These are phyloP conservation scores for Labeo rohita DNA, from an alignment of 2,113 vertebrate species.

Conservation along the genomic window DNA sequence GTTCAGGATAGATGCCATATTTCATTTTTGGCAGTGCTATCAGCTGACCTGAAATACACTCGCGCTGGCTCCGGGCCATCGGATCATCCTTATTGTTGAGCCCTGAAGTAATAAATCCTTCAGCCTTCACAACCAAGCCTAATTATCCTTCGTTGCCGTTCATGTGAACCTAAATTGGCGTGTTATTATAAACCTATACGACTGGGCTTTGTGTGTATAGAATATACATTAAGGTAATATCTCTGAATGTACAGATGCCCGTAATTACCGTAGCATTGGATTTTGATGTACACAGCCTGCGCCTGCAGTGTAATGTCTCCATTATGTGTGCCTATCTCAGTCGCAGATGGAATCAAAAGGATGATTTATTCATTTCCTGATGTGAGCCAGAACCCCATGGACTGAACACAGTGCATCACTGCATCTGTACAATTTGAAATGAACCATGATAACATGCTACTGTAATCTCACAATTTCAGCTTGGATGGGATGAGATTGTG, in stretches of 20 bases:
- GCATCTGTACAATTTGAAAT: conserved; percentile 8
- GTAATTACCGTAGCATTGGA: neutral
- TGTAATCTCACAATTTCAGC: neutral
- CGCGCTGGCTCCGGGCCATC: neutral
- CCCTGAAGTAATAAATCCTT: neutral
- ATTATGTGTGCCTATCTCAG: conserved; percentile 21
- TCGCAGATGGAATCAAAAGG: conserved; percentile 29
- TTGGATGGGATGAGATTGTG: neutral
- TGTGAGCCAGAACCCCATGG: conserved; percentile 6
- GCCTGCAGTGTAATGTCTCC: neutral
- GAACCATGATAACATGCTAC: conserved; percentile 7
- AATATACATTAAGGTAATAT: neutral
- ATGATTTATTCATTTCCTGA: conserved; percentile 37
- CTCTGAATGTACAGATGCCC: conserved; percentile 3
- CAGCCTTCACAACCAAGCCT: neutral
- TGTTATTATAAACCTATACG: neutral
- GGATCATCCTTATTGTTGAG: neutral
- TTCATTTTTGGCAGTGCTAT: neutral
- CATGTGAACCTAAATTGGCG: neutral
- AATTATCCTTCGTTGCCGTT: neutral
- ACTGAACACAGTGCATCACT: neutral
- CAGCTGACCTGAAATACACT: neutral
- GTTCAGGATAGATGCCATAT: neutral
- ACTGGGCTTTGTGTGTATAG: neutral
- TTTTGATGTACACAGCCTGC: conserved; percentile 3